A percentile compares a stretch with the other conserved stretches of the same genome.
These are phyloP conservation scores for Caenorhabditis elegans DNA, from an alignment of 1,140 invertebrate genomes.

Conservation along the genomic window WBcel235 BX284602.5:14422001-14422500, in stretches of 20 bases:
- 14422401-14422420: neutral
- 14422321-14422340: conserved; percentile 49
- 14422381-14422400: neutral
- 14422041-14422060: conserved; percentile 84
- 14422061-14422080: conserved; percentile 81
- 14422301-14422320: conserved; percentile 39
- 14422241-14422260: neutral
- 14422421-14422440: neutral
- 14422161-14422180: neutral
- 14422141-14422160: conserved; percentile 35
- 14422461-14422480: neutral
- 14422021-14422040: neutral
- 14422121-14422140: conserved; percentile 87
- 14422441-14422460: neutral
- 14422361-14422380: neutral
- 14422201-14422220: neutral
- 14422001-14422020: neutral
- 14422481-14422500: neutral
- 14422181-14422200: neutral
- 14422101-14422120: conserved; percentile 87
- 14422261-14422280: neutral
- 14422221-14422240: neutral
- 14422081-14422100: conserved; percentile 86
- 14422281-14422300: conserved; percentile 41
- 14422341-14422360: conserved; percentile 51